phyloP scores from a whole-genome alignment of 2,888 invertebrate species.

The Ypsolopha scabrella region DNA sequence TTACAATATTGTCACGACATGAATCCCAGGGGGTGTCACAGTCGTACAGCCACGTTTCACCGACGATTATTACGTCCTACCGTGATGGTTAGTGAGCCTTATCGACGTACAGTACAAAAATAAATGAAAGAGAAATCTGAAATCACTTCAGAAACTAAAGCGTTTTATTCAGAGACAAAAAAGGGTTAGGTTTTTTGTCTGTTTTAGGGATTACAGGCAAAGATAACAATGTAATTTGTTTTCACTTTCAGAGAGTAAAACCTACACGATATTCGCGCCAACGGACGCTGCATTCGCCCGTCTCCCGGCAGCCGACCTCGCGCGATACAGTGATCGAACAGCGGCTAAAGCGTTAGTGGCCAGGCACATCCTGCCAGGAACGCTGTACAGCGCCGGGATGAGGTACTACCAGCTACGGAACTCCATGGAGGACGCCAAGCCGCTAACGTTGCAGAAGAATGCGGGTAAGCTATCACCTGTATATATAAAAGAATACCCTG shows the following conservation, averaged over 20 bases:
- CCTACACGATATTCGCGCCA: constrained; percentile 88
- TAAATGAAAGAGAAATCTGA: no score
- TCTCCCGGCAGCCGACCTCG: constrained; percentile 71
- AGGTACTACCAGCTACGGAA: constrained; percentile 88
- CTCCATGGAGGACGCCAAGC: constrained; percentile 79
- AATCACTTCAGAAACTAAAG: no score
- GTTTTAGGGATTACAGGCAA: background rate
- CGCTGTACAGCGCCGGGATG: constrained; percentile 88
- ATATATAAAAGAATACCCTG: background rate
- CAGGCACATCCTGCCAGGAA: constrained; percentile 81
- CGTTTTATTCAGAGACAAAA: no score
- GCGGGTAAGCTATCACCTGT: constrained; percentile 63
- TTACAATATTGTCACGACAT: background rate
- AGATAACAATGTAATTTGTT: background rate
- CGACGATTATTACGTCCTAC: no score
- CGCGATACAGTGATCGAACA: constrained; percentile 72
- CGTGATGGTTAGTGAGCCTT: no score
- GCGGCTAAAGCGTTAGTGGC: constrained; percentile 80
- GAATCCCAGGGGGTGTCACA: background rate
- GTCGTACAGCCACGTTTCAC: no score
- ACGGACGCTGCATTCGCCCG: constrained; percentile 84
- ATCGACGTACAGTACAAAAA: no score
- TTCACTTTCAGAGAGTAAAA: constrained; percentile 76
- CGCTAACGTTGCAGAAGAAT: constrained; percentile 84
- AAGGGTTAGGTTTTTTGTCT: background rate